Evolutionary conservation across 2,797 vertebrate species (phyloP), one percentile per base, ranked within the genome.

Genomic region (Poliocrania exsul): DNA sequence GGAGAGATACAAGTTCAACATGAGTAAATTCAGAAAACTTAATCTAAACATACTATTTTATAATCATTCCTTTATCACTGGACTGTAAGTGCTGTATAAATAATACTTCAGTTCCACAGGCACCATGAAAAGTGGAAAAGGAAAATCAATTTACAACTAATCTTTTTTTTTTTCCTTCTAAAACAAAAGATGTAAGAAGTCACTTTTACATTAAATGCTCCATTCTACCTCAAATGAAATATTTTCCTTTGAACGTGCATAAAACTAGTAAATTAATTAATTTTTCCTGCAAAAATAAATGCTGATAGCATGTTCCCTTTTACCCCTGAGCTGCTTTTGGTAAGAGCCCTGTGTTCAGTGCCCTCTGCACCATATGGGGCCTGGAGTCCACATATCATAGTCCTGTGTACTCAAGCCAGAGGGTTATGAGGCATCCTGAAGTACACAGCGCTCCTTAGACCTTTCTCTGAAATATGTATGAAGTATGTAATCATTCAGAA

Each of bases 351-450:
- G 1, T 33, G 28, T 89, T 87, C 51, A 0, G 0, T 62, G 82
- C 49, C 31, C 10, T 53, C 11, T 65, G 28, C 29, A 49, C 29
- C 15, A 5, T 0, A 21, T 47, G 7, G 11, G 10, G 6, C 47
- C 7, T 51, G 31, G 49, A 61, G 11, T 40, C n/a, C 54, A 24
- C 15, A 4, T 35, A 31, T 40, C 38, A 82, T 28, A 35, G 0
- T 50, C 28, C 16, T 26, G 13, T 16, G 13, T 70, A 51, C 47
- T 44, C 17, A 26, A 35, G 8, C 40, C 53, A 74, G 18, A 10
- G 69, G 42, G 24, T 53, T 38, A 20, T n/a, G 67, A 37, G 73
- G 38, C 33, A 57, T 54, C 60, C 64, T 72, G 58, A 72, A 64
- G 50, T 0, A 35, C n/a, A 40, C 6, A 53, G 8, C 7, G 8